Conservation (phyloP, 2,113 vertebrate genomes). For the Corydoras sp. region DNA sequence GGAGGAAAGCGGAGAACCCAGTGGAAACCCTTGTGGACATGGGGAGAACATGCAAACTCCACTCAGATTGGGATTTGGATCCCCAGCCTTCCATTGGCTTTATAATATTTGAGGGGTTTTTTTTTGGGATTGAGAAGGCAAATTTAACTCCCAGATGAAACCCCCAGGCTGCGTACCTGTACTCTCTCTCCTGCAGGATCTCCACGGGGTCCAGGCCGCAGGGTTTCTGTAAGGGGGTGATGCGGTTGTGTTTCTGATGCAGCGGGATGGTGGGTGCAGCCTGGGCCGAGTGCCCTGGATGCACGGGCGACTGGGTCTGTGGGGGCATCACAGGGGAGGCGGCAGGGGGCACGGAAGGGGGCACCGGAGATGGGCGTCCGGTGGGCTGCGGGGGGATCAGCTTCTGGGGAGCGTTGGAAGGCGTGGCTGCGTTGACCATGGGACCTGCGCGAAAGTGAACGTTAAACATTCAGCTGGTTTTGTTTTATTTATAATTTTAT, state of each 20-base stretch:
- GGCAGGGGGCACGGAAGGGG: slow-evolving; percentile 82
- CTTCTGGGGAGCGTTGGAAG: slow-evolving; percentile 84
- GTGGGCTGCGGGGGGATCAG: slow-evolving; percentile 87
- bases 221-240: slow-evolving; percentile 93
- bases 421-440: slow-evolving; percentile 86
- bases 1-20: too few species aligned
- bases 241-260: slow-evolving; percentile 91
- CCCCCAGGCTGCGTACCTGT: slow-evolving; percentile 65
- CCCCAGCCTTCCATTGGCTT: too few species aligned
- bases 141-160: too few species aligned
- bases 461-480: background rate
- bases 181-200: slow-evolving; percentile 93
- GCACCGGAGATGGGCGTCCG: slow-evolving; percentile 83
- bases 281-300: slow-evolving; percentile 69
- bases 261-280: slow-evolving; percentile 79
- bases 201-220: slow-evolving; percentile 91
- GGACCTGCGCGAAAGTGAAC: slow-evolving; percentile 64
- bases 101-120: too few species aligned
- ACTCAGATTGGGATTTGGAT: too few species aligned
- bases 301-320: slow-evolving; percentile 87
- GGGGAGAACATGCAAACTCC: too few species aligned
- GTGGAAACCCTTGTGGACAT: too few species aligned
- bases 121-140: too few species aligned
- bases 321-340: slow-evolving; percentile 91
- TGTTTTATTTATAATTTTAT: too few species aligned